A percentile compares a stretch with the other conserved stretches of the same genome.
Evolutionary conservation across 2,797 vertebrate species (phyloP).

Genomic region (Lepilemur ruficaudatus): DNA sequence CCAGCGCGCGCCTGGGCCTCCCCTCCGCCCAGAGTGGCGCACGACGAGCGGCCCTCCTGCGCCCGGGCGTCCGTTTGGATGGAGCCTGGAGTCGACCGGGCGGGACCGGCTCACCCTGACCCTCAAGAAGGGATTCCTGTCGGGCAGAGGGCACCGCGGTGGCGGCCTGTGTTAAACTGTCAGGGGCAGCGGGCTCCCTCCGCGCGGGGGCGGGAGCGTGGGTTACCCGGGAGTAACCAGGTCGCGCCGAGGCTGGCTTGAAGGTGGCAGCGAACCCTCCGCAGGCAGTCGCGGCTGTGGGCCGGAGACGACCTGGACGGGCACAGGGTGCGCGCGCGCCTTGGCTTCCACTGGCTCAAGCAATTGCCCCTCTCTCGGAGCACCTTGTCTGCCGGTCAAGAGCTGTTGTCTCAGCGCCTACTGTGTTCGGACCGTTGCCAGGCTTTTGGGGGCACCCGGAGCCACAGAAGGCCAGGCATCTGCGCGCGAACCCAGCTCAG

Average conservation of each 20-base stretch:
- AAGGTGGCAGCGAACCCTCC: background rate
- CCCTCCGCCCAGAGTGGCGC: background rate
- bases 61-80: background rate
- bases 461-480: background rate
- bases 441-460: background rate
- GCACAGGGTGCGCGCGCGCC: background rate
- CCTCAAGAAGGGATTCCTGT: background rate
- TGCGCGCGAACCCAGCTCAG: background rate
- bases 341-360: background rate
- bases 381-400: background rate
- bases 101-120: background rate
- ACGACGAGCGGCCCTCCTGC: background rate
- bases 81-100: background rate
- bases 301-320: background rate
- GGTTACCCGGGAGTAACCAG: background rate
- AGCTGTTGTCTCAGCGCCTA: background rate
- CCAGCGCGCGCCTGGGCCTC: rapidly evolving
- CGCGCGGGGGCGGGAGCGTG: rapidly evolving
- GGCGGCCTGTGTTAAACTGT: too few relatives aligned
- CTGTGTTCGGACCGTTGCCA: background rate
- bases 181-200: background rate
- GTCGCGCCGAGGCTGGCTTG: background rate
- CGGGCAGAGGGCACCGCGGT: too few relatives aligned
- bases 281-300: rapidly evolving
- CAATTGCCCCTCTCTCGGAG: background rate